Conservation (phyloP, 1,140 invertebrate genomes). For the Drosophila nigromelanica region DNA sequence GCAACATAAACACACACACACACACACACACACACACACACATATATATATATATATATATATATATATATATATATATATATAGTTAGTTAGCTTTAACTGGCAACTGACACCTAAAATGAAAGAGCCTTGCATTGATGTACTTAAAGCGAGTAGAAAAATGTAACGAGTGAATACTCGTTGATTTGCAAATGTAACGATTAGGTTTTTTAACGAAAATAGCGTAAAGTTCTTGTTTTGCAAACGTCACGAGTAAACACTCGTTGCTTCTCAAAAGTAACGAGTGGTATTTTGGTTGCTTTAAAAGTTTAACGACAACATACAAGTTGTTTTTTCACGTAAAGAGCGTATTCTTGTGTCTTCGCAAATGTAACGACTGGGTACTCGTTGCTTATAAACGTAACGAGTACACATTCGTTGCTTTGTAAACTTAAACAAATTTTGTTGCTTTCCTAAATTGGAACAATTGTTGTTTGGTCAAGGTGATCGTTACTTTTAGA, state of each 20-base stretch:
- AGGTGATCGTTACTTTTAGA: too few relatives aligned
- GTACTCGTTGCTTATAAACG: neutral
- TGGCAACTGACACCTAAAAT: slow-evolving; percentile 2
- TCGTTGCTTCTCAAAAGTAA: neutral
- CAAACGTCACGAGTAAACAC: neutral
- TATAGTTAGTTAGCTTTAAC: slow-evolving; percentile 12
- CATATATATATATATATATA: neutral
- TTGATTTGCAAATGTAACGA: slow-evolving; percentile 4
- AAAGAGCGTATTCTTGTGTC: neutral
- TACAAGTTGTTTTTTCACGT: neutral
- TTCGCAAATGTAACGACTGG: neutral
- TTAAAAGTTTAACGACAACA: too few relatives aligned
- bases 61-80: neutral
- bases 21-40: too few relatives aligned
- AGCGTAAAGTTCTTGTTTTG: neutral
- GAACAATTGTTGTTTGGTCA: too few relatives aligned
- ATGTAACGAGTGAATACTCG: neutral
- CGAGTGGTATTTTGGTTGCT: neutral
- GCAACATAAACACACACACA: neutral
- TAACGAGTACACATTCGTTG: neutral
- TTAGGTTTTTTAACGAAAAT: too few relatives aligned
- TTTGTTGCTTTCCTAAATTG: too few relatives aligned
- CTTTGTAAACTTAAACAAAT: too few relatives aligned
- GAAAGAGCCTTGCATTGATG: slow-evolving; percentile 15
- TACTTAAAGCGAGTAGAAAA: neutral